These are phyloP conservation scores for Lanistes nyassanus DNA, from an alignment of 1,140 invertebrate species.

Conservation along the genomic window DNA sequence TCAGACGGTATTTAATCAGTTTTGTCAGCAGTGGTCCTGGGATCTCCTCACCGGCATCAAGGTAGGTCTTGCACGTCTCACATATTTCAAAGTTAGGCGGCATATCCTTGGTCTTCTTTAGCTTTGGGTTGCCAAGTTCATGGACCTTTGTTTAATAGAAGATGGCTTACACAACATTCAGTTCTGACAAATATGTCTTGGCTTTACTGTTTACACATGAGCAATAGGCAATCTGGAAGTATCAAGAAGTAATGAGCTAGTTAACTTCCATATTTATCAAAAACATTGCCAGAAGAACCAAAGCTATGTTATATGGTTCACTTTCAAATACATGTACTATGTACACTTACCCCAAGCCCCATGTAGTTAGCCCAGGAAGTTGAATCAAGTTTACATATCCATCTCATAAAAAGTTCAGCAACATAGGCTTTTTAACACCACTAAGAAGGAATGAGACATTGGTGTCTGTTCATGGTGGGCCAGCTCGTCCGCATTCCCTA, in stretches of 20 bases:
- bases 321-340: not conserved
- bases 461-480: too few species aligned
- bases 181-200: not conserved
- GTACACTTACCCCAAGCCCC: not conserved
- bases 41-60: conserved; percentile 62
- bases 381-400: too few species aligned
- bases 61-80: conserved; percentile 58
- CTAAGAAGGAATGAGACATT: too few species aligned
- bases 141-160: conserved; percentile 44
- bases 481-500: too few species aligned
- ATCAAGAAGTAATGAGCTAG: not conserved
- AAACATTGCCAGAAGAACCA: not conserved
- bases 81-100: conserved; percentile 61
- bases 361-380: too few species aligned
- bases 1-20: conserved; percentile 62
- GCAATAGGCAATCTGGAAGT: not conserved
- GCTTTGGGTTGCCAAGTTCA: conserved; percentile 64
- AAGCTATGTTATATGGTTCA: not conserved
- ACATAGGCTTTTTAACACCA: too few species aligned
- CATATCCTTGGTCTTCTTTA: conserved; percentile 61
- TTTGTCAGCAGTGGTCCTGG: conserved; percentile 58
- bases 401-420: too few species aligned
- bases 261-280: not conserved
- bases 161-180: not conserved
- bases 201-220: too few species aligned